phyloP scores from a whole-genome alignment of 2,888 invertebrate species.

The Automeris io region DNA sequence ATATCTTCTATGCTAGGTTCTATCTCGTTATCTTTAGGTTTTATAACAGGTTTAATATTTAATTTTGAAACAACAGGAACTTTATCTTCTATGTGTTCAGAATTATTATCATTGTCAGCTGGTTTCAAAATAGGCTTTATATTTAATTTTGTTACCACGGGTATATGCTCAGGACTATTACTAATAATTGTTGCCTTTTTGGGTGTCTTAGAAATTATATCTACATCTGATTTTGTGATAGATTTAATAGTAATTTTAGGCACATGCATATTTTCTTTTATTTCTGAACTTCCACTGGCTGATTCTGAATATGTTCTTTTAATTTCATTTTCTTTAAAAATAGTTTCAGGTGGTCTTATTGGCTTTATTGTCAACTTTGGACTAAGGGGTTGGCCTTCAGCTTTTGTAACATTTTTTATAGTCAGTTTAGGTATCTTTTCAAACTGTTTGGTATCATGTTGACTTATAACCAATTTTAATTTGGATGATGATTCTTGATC shows the following conservation, averaged over 20 bases:
- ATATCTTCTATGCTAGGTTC: slow-evolving; percentile 62
- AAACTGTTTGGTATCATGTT: slow-evolving; percentile 46
- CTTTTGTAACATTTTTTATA: slow-evolving; percentile 58
- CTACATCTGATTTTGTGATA: slow-evolving; percentile 45
- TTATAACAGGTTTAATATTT: slow-evolving; percentile 72
- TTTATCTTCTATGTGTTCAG: slow-evolving; percentile 49
- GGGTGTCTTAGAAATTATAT: slow-evolving; percentile 32
- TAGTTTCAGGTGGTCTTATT: slow-evolving; percentile 49
- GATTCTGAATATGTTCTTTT: slow-evolving; percentile 44
- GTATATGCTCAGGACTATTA: slow-evolving; percentile 54
- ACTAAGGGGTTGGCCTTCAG: slow-evolving; percentile 57
- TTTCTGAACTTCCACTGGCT: slow-evolving; percentile 35
- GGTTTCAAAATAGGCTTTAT: slow-evolving; percentile 70
- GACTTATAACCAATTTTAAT: slow-evolving; percentile 57
- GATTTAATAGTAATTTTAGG: slow-evolving; percentile 79
- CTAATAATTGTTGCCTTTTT: slow-evolving; percentile 33
- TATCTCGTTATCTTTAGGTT: slow-evolving; percentile 67
- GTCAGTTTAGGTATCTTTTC: slow-evolving; percentile 67
- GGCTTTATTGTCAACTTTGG: slow-evolving; percentile 73
- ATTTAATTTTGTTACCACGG: slow-evolving; percentile 62
- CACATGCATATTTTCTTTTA: slow-evolving; percentile 60
- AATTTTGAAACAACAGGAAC: slow-evolving; percentile 74
- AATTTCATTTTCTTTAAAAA: slow-evolving; percentile 35
- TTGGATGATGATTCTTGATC: slow-evolving; percentile 50
- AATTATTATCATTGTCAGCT: slow-evolving; percentile 42